Percentiles rank a stretch among this genome's conserved stretches.
These are phyloP conservation scores for Chalcosyrphus nemorum DNA, from an alignment of 2,888 invertebrate genomes.

Conservation along the genomic window DNA sequence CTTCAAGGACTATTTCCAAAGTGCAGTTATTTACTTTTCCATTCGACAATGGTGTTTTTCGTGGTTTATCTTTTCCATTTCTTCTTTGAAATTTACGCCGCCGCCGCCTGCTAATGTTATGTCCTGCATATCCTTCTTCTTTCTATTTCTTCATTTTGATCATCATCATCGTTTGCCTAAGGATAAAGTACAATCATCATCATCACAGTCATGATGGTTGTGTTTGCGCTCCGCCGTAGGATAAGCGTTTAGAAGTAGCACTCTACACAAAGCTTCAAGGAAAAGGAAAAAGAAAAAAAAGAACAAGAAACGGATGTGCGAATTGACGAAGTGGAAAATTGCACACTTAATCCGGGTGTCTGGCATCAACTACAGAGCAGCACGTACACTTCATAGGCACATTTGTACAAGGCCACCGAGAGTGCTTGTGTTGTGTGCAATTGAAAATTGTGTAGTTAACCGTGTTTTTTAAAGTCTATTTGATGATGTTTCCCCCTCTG, in stretches of 20 bases:
- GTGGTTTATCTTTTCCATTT: conserved; percentile 6
- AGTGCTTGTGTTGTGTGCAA: conserved; percentile 23
- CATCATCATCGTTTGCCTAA: conserved; percentile 48
- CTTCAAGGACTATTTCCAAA: conserved; percentile 48
- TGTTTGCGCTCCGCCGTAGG: conserved; percentile 26
- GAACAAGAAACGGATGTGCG: conserved; percentile 53
- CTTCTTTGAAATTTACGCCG: background rate
- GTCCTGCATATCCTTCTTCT: background rate
- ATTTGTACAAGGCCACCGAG: conserved; percentile 23
- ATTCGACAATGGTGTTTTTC: conserved; percentile 40
- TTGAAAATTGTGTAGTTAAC: conserved; percentile 29
- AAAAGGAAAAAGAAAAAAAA: background rate
- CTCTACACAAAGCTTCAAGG: background rate
- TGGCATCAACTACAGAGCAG: background rate
- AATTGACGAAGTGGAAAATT: conserved; percentile 62
- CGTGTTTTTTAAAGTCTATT: conserved; percentile 20
- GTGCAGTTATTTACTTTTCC: conserved; percentile 51
- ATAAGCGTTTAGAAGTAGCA: conserved; percentile 17
- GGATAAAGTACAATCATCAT: conserved; percentile 57
- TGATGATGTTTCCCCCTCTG: too few species aligned
- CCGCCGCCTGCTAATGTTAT: too few species aligned
- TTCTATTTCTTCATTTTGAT: conserved; percentile 21
- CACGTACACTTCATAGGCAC: background rate
- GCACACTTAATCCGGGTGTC: conserved; percentile 61
- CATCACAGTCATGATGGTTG: conserved; percentile 50